phyloP scores from a whole-genome alignment of 2,797 vertebrate genomes.

The Sphenopsis melanotis region DNA sequence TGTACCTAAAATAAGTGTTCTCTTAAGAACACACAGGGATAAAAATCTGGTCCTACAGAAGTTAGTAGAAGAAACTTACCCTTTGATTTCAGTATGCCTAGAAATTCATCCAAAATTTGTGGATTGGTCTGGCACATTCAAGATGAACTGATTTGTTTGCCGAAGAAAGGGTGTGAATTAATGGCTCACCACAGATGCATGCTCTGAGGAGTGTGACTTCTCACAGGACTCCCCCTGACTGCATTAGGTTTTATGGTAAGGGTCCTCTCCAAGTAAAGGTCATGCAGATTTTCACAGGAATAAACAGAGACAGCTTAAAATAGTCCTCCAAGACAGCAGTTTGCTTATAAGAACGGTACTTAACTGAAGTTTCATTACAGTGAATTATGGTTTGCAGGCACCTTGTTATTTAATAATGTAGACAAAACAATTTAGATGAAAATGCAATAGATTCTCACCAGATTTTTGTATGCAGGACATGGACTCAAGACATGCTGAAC shows the following conservation, averaged over 20 bases:
- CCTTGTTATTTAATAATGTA: neutral
- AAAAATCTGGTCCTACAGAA: slow-evolving; percentile 28
- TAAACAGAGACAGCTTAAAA: neutral
- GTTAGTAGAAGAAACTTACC: neutral
- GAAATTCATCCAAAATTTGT: slow-evolving; percentile 1
- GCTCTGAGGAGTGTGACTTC: neutral
- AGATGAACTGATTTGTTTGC: neutral
- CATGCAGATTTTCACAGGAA: neutral
- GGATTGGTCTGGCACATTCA: slow-evolving; percentile 21
- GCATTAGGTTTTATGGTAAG: neutral
- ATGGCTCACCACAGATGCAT: neutral
- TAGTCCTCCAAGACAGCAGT: neutral
- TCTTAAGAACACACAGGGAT: neutral
- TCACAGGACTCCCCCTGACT: neutral
- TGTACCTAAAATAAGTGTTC: neutral
- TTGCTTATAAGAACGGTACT: neutral
- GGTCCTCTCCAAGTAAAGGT: neutral
- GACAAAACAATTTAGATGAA: neutral
- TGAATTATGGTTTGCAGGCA: neutral
- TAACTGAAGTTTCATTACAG: neutral
- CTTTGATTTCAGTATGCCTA: neutral
- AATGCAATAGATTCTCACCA: neutral
- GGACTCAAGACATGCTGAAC: neutral
- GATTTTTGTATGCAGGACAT: neutral
- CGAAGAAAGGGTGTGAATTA: neutral